Evolutionary conservation across 2,888 invertebrate genomes (phyloP), one percentile per base, ranked within the genome.

Genomic region (Pandemis heparana): DNA sequence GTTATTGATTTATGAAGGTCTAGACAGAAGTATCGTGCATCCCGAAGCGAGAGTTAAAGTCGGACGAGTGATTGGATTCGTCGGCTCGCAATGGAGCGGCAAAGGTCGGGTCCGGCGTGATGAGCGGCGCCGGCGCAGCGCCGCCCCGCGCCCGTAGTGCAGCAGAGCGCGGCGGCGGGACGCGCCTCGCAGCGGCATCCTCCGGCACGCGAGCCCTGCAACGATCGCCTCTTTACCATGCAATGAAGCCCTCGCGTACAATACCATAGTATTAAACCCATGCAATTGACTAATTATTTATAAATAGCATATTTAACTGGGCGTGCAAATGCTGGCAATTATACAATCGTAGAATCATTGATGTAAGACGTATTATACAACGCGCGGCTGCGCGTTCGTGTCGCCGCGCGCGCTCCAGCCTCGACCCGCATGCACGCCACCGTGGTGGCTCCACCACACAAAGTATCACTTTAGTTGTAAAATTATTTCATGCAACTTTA

Each of bases 361-460:
- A 63, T 38, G 67, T 62, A 68, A 72, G 46, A 70, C 56, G 63
- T 48, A 59, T 70, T 70, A 70, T 64, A 53, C 63, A 64, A 70
- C 61, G 14, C 18, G 41, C 51, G 60, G n/a, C n/a, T n/a, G n/a
- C n/a, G n/a, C n/a, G n/a, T n/a, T n/a, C n/a, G n/a, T n/a, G n/a
- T n/a, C n/a, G n/a, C n/a, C n/a, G 71, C 46, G 65, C 46, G 62
- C 62, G 18, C 56, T 0, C 48, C 56, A n/a, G 66, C 66, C 53
- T 9, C 53, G 16, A 51, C 51, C 51, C 51, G 18, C 67, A 4
- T 4, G 23, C 23, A 32, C 23, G 23, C 23, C 23, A 32, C 23
- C 23, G 23, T 4, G 23, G 23, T 4, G 23, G 3, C 23, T 32
- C 23, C 23, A 32, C 23, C 23, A 32, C 23, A 32, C 23, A 2